Evolutionary conservation across 2,888 invertebrate species (phyloP), one percentile per base, ranked within the genome.

Genomic region (Orgyia antiqua): DNA sequence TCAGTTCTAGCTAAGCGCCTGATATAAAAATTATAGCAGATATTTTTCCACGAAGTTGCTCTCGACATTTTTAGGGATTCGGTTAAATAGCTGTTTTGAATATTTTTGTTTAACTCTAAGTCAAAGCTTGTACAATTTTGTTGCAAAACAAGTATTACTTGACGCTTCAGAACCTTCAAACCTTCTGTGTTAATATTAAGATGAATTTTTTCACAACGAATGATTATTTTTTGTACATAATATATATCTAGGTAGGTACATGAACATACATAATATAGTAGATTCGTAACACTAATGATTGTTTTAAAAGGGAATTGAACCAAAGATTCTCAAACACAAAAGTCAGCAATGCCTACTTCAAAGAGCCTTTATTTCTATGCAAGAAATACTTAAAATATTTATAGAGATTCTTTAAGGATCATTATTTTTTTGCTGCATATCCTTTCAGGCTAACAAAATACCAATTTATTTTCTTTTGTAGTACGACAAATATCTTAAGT

Each of bases 21-120:
- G 42, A 40, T 40, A 27, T 24, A 40, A 42, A 50, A 50, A 31
- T 50, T 44, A 47, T 42, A 44, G 4, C 36, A 44, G 42, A 41
- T 38, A 34, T 50, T 40, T 12, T 28, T 29, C 34, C 1, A n/a
- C 11, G n/a, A 37, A 40, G 38, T 51, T 51, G 45, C 42, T 51
- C 39, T 24, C 29, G 24, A 20, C 19, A 36, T 40, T 34, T 39
- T 13, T 15, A 50, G 47, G 47, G 36, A 38, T 39, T 42, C 31
- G 13, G 7, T 18, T 35, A 35, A 33, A 41, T 34, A 25, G 25
- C 27, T 32, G 28, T 39, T 37, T 42, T 38, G 29, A 25, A 17
- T 20, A 25, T 13, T 10, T 9, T 26, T 13, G 12, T 11, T 21
- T 21, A 10, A 21, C 2, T 10, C 9, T 4, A 10, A 21, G 9